phyloP scores from a whole-genome alignment of 2,113 vertebrate species.

The Eidolon helvum region DNA sequence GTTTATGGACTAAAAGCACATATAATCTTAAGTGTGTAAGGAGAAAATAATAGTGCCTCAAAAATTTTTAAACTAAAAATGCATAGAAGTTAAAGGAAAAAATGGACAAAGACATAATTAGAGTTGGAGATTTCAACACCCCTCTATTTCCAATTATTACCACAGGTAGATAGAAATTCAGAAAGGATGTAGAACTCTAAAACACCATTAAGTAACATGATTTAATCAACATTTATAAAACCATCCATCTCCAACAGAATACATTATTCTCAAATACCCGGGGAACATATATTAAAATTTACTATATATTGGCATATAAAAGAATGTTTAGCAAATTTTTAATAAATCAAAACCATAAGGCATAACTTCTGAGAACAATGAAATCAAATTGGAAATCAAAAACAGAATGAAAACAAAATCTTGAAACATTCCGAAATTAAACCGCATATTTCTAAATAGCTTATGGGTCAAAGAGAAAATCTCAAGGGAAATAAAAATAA shows the following conservation, averaged over 20 bases:
- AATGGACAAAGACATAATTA: too few relatives aligned
- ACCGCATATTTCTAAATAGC: neutral
- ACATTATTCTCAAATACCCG: neutral
- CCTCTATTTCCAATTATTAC: too few relatives aligned
- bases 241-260: neutral
- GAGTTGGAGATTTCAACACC: too few relatives aligned
- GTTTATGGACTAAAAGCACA: neutral
- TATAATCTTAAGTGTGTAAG: neutral
- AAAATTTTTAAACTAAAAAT: neutral
- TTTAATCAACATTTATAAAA: too few relatives aligned
- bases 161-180: too few relatives aligned
- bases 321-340: neutral
- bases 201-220: too few relatives aligned
- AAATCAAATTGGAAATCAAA: neutral
- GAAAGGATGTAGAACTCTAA: too few relatives aligned
- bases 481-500: neutral
- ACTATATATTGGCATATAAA: neutral
- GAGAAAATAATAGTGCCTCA: neutral
- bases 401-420: neutral
- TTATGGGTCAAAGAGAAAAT: neutral
- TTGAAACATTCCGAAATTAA: neutral
- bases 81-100: too few relatives aligned
- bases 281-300: neutral
- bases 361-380: neutral
- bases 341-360: neutral